Evolutionary conservation across 1,140 invertebrate genomes (phyloP).

Genomic region (Neocloeon triangulifer): DNA sequence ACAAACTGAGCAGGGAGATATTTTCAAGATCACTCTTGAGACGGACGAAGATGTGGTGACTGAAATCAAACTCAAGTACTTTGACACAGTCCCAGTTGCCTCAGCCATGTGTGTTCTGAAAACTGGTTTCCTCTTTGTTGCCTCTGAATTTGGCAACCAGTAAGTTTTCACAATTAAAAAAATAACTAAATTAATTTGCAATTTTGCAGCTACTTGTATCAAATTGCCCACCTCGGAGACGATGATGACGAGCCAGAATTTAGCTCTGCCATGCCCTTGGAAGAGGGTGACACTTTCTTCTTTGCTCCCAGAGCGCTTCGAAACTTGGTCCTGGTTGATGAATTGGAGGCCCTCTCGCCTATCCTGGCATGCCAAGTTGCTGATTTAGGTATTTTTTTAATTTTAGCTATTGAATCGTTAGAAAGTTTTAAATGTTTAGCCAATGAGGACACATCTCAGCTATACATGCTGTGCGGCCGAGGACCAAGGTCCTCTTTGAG

Average conservation of each 20-base stretch:
- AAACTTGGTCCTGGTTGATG: constrained; percentile 95
- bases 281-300: constrained; percentile 98
- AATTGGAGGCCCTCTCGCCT: constrained; percentile 90
- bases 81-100: constrained; percentile 95
- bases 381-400: constrained; percentile 25
- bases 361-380: constrained; percentile 69
- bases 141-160: constrained; percentile 99
- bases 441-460: constrained; percentile 96
- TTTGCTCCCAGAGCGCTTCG: constrained; percentile 84
- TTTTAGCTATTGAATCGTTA: background rate
- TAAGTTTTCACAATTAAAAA: constrained; percentile 26
- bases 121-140: constrained; percentile 96
- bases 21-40: constrained; percentile 98
- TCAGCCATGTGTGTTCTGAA: constrained; percentile 93
- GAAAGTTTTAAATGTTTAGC: constrained; percentile 32
- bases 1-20: constrained; percentile 90
- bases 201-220: constrained; percentile 71
- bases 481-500: constrained; percentile 81
- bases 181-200: constrained; percentile 4
- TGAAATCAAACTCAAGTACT: constrained; percentile 98
- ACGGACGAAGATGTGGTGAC: constrained; percentile 96
- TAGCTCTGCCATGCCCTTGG: constrained; percentile 91
- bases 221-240: constrained; percentile 97
- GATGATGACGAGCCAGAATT: constrained; percentile 99
- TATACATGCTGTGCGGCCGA: constrained; percentile 88